Base-by-base conservation (phyloP, 2,113 vertebrate species). In the Zosterops pallidus region DNA sequence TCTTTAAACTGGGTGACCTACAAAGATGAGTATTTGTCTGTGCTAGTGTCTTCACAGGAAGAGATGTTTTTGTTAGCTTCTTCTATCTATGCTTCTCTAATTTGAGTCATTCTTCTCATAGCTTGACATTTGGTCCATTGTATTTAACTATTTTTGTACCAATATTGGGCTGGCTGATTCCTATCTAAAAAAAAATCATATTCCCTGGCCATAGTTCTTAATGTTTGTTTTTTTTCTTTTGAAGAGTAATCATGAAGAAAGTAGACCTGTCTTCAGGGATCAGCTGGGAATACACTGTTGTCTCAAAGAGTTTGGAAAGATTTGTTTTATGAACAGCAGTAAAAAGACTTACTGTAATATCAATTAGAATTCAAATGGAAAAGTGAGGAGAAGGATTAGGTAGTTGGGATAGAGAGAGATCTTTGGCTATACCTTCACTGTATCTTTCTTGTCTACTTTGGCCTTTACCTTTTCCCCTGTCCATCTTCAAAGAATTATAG, bases 1-100 rank as follows among this genome's bases (percentile, higher is more conserved):
- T 87, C 60, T 90, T 95, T 64, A 94, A 95, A 91, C 22, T 47
- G 72, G 47, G 49, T 8, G 8, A 84, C 64, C 65, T 90, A 84
- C 13, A 52, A 86, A 95, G 56, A 80, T 17, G 33, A 82, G n/a
- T 75, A 94, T 81, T 91, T 87, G 83, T 72, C 77, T 44, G 35
- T 37, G 23, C 22, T 63, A 63, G 24, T 57, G 44, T 94, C 53
- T 77, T 18, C 47, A 86, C 23, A 94, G 91, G 69, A 96, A 86
- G 49, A 78, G 35, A 42, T 68, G 13, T 26, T 94, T 94, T 86
- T 1, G 1, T 86, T 87, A 84, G 21, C 59, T 83, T 83, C 60
- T 82, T 76, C 70, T 65, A 31, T 53, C 79, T 75, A 9, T 78
- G 68, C 52, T 83, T 94, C 69, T 68, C 85, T 62, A 79, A 86